Conservation (phyloP, 2,797 vertebrate genomes). For the Leptodactylus fallax region DNA sequence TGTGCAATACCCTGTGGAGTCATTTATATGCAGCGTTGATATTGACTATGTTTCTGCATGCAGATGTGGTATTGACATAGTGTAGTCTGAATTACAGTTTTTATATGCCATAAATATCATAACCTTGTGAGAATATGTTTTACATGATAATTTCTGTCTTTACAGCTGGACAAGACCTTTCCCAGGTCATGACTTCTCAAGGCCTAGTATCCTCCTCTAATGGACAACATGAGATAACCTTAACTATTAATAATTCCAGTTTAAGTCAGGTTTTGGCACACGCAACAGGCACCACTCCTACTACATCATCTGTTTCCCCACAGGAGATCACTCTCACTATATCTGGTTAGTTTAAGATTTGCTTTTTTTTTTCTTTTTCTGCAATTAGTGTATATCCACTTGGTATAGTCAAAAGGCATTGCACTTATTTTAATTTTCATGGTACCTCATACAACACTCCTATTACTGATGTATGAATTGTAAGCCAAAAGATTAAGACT, state of each 20-base stretch:
- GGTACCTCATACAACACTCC: too few relatives aligned
- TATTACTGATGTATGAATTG: too few relatives aligned
- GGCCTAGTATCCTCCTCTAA: slow-evolving; percentile 81
- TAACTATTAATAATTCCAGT: slow-evolving; percentile 97
- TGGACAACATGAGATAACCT: slow-evolving; percentile 89
- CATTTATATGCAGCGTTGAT: background rate
- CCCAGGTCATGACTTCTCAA: slow-evolving; percentile 86
- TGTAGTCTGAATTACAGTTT: background rate
- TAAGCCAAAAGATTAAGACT: too few relatives aligned
- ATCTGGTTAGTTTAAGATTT: slow-evolving; percentile 81
- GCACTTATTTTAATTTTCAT: too few relatives aligned
- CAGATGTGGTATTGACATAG: slow-evolving; percentile 1
- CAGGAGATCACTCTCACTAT: slow-evolving; percentile 98
- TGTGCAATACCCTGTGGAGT: slow-evolving; percentile 20
- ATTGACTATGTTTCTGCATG: slow-evolving; percentile 14
- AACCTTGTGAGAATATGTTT: background rate
- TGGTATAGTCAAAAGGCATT: background rate
- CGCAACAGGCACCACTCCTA: slow-evolving; percentile 78
- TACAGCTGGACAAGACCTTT: slow-evolving; percentile 89
- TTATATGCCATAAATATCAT: background rate
- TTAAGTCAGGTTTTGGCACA: slow-evolving; percentile 91
- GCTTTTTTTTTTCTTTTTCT: background rate
- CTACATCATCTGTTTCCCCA: slow-evolving; percentile 77
- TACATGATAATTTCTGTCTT: background rate
- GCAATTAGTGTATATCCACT: background rate